Evolutionary conservation across 2,888 invertebrate species (phyloP).

Genomic region (Cerastis rubricosa): DNA sequence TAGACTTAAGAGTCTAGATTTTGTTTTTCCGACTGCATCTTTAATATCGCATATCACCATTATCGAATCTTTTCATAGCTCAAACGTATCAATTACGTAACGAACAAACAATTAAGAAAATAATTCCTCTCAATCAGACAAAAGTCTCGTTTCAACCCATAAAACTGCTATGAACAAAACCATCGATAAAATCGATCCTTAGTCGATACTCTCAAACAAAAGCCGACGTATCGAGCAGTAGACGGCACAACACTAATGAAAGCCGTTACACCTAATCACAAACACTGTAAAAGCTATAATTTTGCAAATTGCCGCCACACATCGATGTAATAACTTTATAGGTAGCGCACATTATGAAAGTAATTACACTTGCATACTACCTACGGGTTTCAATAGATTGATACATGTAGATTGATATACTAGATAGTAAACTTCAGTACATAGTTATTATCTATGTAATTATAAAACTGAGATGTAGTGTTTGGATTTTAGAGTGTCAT

Average conservation of each 20-base stretch:
- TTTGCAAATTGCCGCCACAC: constrained; percentile 81
- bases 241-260: constrained; percentile 67
- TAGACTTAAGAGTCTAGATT: not conserved
- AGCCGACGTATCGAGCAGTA: constrained; percentile 47
- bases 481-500: not conserved
- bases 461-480: constrained; percentile 17
- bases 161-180: constrained; percentile 26
- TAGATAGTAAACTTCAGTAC: constrained; percentile 13
- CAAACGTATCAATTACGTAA: not conserved
- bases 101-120: constrained; percentile 17
- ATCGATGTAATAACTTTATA: constrained; percentile 77
- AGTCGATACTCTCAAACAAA: constrained; percentile 53
- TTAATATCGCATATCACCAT: not conserved
- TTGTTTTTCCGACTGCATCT: not conserved
- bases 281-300: constrained; percentile 80
- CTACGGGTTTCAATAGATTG: constrained; percentile 12
- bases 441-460: constrained; percentile 39
- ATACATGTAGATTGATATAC: not conserved
- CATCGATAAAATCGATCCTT: constrained; percentile 39
- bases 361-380: constrained; percentile 68
- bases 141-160: constrained; percentile 22
- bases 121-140: constrained; percentile 6
- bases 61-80: not conserved
- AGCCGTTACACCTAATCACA: constrained; percentile 83
- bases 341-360: constrained; percentile 72